Base-by-base conservation (phyloP, 2,888 invertebrate genomes). In the Xylota sylvarum region DNA sequence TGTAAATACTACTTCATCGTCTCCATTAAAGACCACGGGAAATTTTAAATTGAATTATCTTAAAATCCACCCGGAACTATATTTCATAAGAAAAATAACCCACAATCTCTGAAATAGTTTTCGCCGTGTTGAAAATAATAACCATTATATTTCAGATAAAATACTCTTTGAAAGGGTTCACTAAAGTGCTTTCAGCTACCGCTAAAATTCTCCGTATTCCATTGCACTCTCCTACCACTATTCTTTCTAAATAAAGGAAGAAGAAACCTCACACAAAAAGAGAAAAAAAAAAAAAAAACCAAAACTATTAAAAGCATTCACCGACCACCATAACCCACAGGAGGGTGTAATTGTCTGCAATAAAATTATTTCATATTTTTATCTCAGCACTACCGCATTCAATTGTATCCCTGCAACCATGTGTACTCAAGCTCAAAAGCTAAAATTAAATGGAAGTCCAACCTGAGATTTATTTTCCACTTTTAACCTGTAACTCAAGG, bases 291-390 rank as follows among this genome's bases (percentile, higher is more conserved):
- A 19, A 50, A 35, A 40, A 67, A 69, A 5, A 60, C 30, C 4
- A 10, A 78, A 65, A 52, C 84, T 76, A 79, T 84, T 84, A 79
- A 69, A 64, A 74, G 37, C 46, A 73, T 77, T 65, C 76, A 62
- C 76, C 58, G 50, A 48, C 64, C 58, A 40, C 74, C 37, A 70
- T 72, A 70, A 65, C 58, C 67, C 35, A 9, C 43, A 58, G 67
- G 40, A 55, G 5, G 58, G 40, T 55, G 46, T 72, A 77, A 85
- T 72, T 81, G 76, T 62, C 76, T 77, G 67, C 85, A 55, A 77
- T 55, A 50, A 62, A 76, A 77, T 72, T 67, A 72, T 81, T 81
- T 69, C 65, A 76, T 60, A 48, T 67, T 86, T 80, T 72, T 76
- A 60, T 72, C 65, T 64, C 67, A 58, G 30, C 37, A 5, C 23